Evolutionary conservation across 2,113 vertebrate species (phyloP).

Genomic region (Struthidea cinerea): DNA sequence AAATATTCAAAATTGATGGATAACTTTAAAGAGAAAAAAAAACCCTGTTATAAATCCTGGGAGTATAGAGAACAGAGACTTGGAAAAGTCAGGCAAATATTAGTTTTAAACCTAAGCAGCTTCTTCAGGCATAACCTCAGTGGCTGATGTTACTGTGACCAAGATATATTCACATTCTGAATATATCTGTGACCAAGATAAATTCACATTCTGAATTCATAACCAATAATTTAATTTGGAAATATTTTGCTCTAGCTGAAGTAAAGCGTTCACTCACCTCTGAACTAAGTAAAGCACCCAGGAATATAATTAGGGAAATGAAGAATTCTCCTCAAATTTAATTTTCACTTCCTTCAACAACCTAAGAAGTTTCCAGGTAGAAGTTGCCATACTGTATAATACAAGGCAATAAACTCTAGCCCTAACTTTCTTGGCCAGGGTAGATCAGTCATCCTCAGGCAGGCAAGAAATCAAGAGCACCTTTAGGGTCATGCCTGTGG

Average conservation of each 20-base stretch:
- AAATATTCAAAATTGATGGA: neutral
- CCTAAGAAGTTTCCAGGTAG: neutral
- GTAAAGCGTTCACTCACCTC: neutral
- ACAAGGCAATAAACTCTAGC: neutral
- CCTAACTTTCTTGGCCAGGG: neutral
- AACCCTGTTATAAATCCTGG: neutral
- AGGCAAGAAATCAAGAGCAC: neutral
- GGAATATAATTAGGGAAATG: slow-evolving; percentile 4
- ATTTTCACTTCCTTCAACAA: neutral
- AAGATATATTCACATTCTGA: neutral
- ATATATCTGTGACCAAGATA: too few relatives aligned
- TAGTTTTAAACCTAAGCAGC: neutral
- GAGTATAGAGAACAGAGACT: neutral
- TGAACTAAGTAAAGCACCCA: slow-evolving; percentile 13
- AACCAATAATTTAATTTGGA: slow-evolving; percentile 6
- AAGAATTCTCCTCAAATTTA: slow-evolving; percentile 5
- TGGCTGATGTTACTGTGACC: too few relatives aligned
- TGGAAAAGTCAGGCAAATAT: neutral
- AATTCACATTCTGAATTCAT: neutral
- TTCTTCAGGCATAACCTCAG: neutral
- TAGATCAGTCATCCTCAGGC: neutral
- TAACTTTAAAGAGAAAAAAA: neutral
- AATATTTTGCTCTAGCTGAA: neutral
- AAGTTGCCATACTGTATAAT: neutral
- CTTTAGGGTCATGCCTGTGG: neutral